These are phyloP conservation scores for Eurytoma californica DNA, from an alignment of 2,888 invertebrate species.

Conservation along the genomic window DNA sequence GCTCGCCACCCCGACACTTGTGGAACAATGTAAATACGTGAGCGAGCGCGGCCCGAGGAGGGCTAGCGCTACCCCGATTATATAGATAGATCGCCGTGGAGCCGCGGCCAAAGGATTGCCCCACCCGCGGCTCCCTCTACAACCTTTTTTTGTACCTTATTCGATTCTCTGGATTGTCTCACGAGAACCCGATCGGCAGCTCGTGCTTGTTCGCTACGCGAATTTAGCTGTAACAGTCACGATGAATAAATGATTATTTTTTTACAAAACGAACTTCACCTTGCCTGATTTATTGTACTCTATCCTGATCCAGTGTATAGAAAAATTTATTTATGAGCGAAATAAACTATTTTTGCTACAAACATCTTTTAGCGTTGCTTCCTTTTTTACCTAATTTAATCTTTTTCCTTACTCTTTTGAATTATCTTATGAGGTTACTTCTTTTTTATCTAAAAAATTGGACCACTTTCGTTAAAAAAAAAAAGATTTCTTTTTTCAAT, in stretches of 20 bases:
- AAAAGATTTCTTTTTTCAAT: too few species aligned
- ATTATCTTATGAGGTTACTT: too few species aligned
- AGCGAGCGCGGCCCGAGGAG: constrained; percentile 5
- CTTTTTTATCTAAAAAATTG: too few species aligned
- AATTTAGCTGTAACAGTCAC: constrained; percentile 40
- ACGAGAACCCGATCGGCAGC: constrained; percentile 1
- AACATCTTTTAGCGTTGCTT: too few species aligned
- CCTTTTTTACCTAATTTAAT: too few species aligned
- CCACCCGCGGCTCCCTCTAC: background rate
- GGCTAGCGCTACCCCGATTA: background rate
- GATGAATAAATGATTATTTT: constrained; percentile 53
- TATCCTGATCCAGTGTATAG: too few species aligned
- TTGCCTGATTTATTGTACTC: too few species aligned
- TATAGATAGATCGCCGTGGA: constrained; percentile 9
- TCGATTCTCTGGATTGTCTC: too few species aligned
- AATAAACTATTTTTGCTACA: too few species aligned
- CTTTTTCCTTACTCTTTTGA: too few species aligned
- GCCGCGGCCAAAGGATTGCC: background rate
- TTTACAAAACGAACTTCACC: constrained; percentile 25
- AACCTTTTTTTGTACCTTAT: constrained; percentile 6
- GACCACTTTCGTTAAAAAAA: too few species aligned
- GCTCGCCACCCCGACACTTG: background rate
- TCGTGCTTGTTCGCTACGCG: constrained; percentile 34
- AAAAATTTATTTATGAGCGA: too few species aligned
- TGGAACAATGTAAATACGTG: constrained; percentile 26